Conservation (phyloP, 2,888 invertebrate species). For the Calephelis perditalis region DNA sequence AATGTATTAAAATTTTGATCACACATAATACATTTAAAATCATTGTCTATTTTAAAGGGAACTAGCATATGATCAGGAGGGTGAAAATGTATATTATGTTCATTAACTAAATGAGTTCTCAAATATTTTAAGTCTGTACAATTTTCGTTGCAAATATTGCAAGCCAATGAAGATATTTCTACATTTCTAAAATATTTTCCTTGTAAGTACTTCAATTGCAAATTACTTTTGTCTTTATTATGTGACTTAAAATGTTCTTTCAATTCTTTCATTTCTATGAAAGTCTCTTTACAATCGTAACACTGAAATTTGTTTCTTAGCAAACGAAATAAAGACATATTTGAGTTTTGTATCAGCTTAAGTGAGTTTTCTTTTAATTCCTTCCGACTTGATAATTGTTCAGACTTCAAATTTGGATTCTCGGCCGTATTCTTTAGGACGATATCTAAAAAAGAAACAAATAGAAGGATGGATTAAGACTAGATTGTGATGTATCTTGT, state of each 20-base stretch:
- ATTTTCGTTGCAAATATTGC: constrained; percentile 38
- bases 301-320: constrained; percentile 45
- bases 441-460: constrained; percentile 16
- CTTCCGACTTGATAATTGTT: background rate
- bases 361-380: constrained; percentile 39
- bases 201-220: constrained; percentile 23
- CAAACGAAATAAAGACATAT: constrained; percentile 41
- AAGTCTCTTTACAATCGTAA: constrained; percentile 40
- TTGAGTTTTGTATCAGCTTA: constrained; percentile 47
- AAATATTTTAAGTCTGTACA: constrained; percentile 35
- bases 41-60: constrained; percentile 40
- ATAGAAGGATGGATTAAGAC: too few species aligned
- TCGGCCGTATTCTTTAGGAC: background rate
- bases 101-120: constrained; percentile 37
- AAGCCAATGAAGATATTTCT: constrained; percentile 45
- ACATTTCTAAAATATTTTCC: constrained; percentile 39
- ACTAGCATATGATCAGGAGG: constrained; percentile 39
- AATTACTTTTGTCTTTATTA: background rate
- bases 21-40: constrained; percentile 40
- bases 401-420: background rate
- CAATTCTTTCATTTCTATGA: constrained; percentile 37
- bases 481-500: too few species aligned
- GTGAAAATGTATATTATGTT: constrained; percentile 37
- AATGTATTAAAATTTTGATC: constrained; percentile 33
- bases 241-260: constrained; percentile 33